A percentile compares a stretch with the other conserved stretches of the same genome.
These are phyloP conservation scores for Caerostris darwini DNA, from an alignment of 1,140 invertebrate genomes.

Conservation along the genomic window DNA sequence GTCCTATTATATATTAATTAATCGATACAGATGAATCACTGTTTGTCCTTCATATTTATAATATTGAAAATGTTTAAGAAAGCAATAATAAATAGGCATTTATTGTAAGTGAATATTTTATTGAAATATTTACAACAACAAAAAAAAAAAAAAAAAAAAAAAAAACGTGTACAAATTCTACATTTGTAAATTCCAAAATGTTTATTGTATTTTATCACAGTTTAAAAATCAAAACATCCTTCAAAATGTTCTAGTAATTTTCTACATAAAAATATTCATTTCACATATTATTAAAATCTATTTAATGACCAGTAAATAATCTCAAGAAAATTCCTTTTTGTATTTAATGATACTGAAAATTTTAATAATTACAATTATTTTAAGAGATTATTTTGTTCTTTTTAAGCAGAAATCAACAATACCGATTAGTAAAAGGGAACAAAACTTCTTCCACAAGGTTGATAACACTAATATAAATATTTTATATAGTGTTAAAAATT, in stretches of 20 bases:
- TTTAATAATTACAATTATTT: not conserved
- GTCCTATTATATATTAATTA: not conserved
- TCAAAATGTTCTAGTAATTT: not conserved
- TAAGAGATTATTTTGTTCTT: slow-evolving; percentile 4
- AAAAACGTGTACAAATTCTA: not conserved
- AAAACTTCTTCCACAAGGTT: no score
- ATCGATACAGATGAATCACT: not conserved
- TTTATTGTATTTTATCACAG: not conserved
- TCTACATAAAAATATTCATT: not conserved
- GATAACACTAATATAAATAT: no score
- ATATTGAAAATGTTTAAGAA: not conserved
- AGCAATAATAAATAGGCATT: not conserved
- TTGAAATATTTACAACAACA: slow-evolving; percentile 24
- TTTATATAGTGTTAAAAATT: not conserved
- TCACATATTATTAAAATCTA: not conserved
- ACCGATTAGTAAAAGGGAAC: not conserved
- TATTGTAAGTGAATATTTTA: not conserved
- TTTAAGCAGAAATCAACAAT: not conserved
- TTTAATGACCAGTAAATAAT: not conserved
- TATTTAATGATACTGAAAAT: not conserved
- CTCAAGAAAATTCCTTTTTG: not conserved
- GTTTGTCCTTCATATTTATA: not conserved
- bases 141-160: not conserved
- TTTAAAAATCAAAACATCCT: not conserved
- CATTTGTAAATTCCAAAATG: not conserved